Conservation (phyloP, 1,140 invertebrate species). For the Sesamia nonagrioides region DNA sequence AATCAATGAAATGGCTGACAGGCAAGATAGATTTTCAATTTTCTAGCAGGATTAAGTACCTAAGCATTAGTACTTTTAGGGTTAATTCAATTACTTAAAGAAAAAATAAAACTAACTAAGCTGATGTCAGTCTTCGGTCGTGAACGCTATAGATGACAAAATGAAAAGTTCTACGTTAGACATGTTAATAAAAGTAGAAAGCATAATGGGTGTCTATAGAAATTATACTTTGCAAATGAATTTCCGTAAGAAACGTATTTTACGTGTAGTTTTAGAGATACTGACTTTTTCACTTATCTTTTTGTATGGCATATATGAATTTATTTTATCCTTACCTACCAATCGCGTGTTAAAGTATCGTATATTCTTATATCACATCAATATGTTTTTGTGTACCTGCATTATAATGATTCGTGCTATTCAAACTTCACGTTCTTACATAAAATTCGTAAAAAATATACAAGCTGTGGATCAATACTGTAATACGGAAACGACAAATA, state of each 20-base stretch:
- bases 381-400: neutral
- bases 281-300: neutral
- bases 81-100: too few relatives aligned
- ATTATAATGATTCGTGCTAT: conserved; percentile 3
- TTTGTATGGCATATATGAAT: too few relatives aligned
- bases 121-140: too few relatives aligned
- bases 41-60: too few relatives aligned
- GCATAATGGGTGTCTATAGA: conserved; percentile 2
- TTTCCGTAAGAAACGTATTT: neutral
- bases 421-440: neutral
- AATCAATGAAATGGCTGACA: too few relatives aligned
- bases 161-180: neutral
- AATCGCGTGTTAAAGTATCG: too few relatives aligned
- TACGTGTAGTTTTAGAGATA: neutral
- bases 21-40: too few relatives aligned
- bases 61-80: too few relatives aligned
- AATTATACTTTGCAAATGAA: neutral
- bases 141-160: neutral
- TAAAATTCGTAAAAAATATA: neutral
- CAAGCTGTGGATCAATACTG: neutral
- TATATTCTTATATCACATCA: neutral
- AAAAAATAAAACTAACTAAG: neutral
- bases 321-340: neutral
- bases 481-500: neutral
- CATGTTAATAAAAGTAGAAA: neutral